Percentiles rank a stretch among this genome's conserved stretches.
Evolutionary conservation across 1,140 invertebrate genomes (phyloP).

Genomic region (Oncopodura yosiiana): DNA sequence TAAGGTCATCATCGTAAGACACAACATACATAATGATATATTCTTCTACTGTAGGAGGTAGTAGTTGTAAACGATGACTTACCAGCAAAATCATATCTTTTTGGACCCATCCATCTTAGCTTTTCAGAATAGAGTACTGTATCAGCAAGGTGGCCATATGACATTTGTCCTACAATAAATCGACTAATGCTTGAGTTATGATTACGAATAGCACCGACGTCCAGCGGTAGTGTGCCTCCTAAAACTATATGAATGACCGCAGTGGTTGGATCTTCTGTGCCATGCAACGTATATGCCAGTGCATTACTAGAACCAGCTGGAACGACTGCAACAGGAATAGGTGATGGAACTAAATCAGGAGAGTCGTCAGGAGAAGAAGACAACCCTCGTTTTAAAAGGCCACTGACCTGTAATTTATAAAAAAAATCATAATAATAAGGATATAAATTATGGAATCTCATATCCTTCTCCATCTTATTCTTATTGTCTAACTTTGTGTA

Average conservation of each 20-base stretch:
- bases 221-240: constrained; percentile 42
- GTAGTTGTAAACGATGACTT: constrained; percentile 34
- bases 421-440: too few species aligned
- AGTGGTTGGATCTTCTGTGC: constrained; percentile 70
- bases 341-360: constrained; percentile 50
- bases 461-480: too few species aligned
- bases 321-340: constrained; percentile 60
- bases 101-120: constrained; percentile 80
- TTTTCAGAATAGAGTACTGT: constrained; percentile 70
- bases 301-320: constrained; percentile 64
- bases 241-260: constrained; percentile 72
- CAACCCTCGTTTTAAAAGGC: constrained; percentile 49
- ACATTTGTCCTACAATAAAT: constrained; percentile 58
- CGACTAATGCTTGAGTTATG: constrained; percentile 16
- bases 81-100: constrained; percentile 73
- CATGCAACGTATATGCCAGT: constrained; percentile 67
- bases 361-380: constrained; percentile 51
- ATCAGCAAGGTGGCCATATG: constrained; percentile 82
- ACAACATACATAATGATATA: not conserved
- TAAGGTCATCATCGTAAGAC: not conserved
- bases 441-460: too few species aligned
- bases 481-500: too few species aligned
- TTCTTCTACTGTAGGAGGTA: not conserved
- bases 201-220: constrained; percentile 26
- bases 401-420: constrained; percentile 55